These are phyloP conservation scores for Nyctereutes procyonoides DNA, from an alignment of 2,113 vertebrate genomes.

Conservation along the genomic window DNA sequence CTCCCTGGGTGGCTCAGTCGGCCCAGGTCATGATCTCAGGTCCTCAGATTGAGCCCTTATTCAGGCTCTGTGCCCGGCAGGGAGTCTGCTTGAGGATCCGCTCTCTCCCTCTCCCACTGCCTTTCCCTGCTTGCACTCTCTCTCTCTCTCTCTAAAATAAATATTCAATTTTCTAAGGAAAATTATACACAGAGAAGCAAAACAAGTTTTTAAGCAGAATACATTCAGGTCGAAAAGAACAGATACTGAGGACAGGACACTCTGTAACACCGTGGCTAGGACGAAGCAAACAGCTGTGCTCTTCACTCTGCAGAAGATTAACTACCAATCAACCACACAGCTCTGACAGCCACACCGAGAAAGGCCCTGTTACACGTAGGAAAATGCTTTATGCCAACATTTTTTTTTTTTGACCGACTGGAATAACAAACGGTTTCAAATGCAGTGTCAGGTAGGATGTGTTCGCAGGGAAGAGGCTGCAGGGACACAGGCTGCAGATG, in stretches of 20 bases:
- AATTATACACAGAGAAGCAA: not conserved
- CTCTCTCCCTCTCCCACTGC: not conserved
- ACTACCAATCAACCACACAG: not conserved
- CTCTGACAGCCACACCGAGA: accelerated
- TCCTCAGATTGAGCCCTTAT: not conserved
- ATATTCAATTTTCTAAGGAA: not conserved
- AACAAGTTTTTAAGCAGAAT: not conserved
- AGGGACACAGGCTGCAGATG: not conserved
- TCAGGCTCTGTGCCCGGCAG: not conserved
- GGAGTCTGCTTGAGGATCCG: not conserved
- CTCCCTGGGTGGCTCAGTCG: not conserved
- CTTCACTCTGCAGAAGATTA: no score
- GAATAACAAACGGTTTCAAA: not conserved
- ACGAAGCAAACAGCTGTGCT: not conserved
- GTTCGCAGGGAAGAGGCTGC: not conserved
- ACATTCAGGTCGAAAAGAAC: not conserved
- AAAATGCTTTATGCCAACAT: not conserved
- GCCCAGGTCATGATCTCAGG: not conserved
- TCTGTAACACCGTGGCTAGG: not conserved
- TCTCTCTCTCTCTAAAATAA: not conserved
- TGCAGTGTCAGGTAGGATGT: not conserved
- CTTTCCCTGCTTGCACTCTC: not conserved
- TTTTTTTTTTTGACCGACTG: not conserved
- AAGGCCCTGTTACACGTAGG: accelerated
- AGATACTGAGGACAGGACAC: not conserved